Conservation (phyloP, 2,113 vertebrate genomes). For the Siphamia tubifer region DNA sequence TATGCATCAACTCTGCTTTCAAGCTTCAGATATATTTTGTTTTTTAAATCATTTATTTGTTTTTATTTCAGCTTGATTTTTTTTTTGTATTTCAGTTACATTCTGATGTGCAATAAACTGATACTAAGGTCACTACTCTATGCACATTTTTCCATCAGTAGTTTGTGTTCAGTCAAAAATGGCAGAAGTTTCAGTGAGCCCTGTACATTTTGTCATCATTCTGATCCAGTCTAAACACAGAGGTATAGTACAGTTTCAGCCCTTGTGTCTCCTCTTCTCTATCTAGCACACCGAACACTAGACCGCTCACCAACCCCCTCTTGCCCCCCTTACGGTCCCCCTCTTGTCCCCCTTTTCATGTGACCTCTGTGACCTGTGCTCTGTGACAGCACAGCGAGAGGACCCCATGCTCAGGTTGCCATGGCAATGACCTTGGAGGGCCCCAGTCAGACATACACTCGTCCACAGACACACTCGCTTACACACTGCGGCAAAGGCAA, state of each 20-base stretch:
- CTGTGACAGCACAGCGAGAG: conserved; percentile 60
- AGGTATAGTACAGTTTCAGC: conserved; percentile 23
- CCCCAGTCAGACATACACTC: conserved; percentile 47
- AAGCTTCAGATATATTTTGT: background rate
- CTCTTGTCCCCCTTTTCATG: conserved; percentile 35
- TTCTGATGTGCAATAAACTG: conserved; percentile 77
- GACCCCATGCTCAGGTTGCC: conserved; percentile 75
- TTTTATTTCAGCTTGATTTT: conserved; percentile 28
- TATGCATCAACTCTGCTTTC: conserved; percentile 24
- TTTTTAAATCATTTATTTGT: conserved; percentile 11
- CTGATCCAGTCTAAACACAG: conserved; percentile 34
- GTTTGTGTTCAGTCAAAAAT: background rate
- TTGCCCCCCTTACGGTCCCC: conserved; percentile 25
- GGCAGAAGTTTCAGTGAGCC: background rate
- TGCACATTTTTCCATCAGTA: background rate
- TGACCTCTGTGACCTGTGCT: conserved; percentile 72
- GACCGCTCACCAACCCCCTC: conserved; percentile 50
- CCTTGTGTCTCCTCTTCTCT: conserved; percentile 26
- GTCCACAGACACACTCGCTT: conserved; percentile 57
- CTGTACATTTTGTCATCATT: conserved; percentile 43
- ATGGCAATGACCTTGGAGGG: conserved; percentile 82
- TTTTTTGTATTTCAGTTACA: conserved; percentile 46
- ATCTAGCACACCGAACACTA: conserved; percentile 14
- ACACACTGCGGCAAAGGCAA: conserved; percentile 76
- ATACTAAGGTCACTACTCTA: background rate